phyloP scores from a whole-genome alignment of 2,113 vertebrate genomes.

The Siniperca knerii region DNA sequence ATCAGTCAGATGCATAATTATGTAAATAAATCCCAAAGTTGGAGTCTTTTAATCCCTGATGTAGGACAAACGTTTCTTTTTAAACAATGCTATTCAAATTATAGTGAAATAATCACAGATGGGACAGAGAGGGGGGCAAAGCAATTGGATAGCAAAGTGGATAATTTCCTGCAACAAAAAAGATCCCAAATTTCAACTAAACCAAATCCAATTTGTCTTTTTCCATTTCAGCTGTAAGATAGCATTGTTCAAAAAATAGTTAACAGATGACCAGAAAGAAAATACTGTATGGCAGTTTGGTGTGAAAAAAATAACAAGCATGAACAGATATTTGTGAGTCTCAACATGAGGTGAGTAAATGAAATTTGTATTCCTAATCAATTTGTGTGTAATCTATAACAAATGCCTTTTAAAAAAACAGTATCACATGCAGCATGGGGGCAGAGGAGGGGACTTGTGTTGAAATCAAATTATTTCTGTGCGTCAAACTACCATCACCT shows the following conservation, averaged over 20 bases:
- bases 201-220: not conserved
- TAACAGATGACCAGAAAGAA: not conserved
- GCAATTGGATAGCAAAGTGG: not conserved
- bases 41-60: slow-evolving; percentile 9
- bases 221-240: not conserved
- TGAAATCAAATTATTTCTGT: slow-evolving; percentile 3
- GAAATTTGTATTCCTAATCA: not conserved
- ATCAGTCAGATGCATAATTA: slow-evolving; percentile 22
- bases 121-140: not conserved
- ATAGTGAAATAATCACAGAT: slow-evolving; percentile 9
- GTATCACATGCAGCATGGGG: not conserved
- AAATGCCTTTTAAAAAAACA: not conserved
- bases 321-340: not conserved
- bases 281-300: not conserved
- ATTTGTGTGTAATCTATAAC: not conserved
- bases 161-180: not conserved
- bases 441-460: not conserved
- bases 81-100: slow-evolving; percentile 6
- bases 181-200: not conserved
- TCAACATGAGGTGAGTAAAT: not conserved
- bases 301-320: not conserved
- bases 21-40: slow-evolving; percentile 8
- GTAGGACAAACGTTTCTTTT: not conserved
- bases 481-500: not conserved
- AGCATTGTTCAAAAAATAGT: not conserved